Percentiles rank a stretch among this genome's conserved stretches.
phyloP scores from a whole-genome alignment of 2,888 invertebrate species.

The Didymodactylos carnosus region DNA sequence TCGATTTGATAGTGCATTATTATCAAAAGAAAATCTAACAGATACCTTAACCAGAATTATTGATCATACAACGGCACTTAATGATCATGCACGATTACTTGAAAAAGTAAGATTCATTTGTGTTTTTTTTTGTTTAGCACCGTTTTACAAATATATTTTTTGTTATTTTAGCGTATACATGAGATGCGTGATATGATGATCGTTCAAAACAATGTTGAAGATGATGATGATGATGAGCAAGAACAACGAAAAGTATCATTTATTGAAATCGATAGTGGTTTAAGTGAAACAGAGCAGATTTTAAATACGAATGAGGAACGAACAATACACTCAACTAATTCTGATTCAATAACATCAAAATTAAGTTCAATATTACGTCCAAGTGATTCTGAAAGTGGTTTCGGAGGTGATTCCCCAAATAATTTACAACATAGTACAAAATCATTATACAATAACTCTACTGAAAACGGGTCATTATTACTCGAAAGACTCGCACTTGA shows the following conservation, averaged over 20 bases:
- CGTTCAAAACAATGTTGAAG: too few relatives aligned
- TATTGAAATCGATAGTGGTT: background rate
- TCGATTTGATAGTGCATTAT: slow-evolving; percentile 80
- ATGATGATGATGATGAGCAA: too few relatives aligned
- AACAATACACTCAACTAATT: too few relatives aligned
- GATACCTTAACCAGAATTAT: slow-evolving; percentile 65
- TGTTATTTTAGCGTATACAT: too few relatives aligned
- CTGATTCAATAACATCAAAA: background rate
- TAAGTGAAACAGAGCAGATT: background rate
- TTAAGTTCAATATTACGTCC: background rate
- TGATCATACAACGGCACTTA: slow-evolving; percentile 67
- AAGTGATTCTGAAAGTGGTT: background rate
- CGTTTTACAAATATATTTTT: background rate
- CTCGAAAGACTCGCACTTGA: slow-evolving; percentile 48
- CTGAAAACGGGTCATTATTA: background rate
- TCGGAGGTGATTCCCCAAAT: too few relatives aligned
- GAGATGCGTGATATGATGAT: too few relatives aligned
- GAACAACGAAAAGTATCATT: background rate
- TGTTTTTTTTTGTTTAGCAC: too few relatives aligned
- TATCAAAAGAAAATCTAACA: slow-evolving; percentile 68
- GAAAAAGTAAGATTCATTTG: slow-evolving; percentile 42
- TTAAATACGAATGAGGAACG: too few relatives aligned
- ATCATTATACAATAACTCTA: too few relatives aligned
- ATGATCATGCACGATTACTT: slow-evolving; percentile 66
- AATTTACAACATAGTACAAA: too few relatives aligned